A percentile compares a stretch with the other conserved stretches of the same genome.
Evolutionary conservation across 2,797 vertebrate genomes (phyloP).

Genomic region (Acanthurus lineatus): DNA sequence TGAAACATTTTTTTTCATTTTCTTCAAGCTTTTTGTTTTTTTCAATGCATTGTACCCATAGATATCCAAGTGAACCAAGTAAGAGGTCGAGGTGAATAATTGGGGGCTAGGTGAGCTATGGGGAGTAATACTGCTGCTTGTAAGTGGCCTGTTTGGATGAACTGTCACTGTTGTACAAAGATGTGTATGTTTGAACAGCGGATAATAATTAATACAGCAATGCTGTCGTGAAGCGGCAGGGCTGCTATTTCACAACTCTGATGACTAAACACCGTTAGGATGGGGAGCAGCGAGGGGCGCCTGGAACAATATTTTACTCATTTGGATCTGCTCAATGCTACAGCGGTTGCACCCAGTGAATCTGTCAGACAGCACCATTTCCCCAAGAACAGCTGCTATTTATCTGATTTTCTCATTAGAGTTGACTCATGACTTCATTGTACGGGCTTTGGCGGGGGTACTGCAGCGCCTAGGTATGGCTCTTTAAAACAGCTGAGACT

Average conservation of each 20-base stretch:
- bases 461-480: constrained; percentile 64
- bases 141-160: constrained; percentile 95
- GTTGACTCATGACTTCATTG: constrained; percentile 88
- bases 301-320: constrained; percentile 93
- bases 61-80: constrained; percentile 82
- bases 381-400: constrained; percentile 85
- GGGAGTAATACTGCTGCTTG: constrained; percentile 89
- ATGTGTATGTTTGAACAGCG: constrained; percentile 91
- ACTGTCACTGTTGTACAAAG: constrained; percentile 95
- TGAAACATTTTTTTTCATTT: constrained; percentile 80
- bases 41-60: constrained; percentile 77
- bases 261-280: constrained; percentile 90
- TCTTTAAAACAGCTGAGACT: constrained; percentile 62
- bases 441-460: constrained; percentile 81
- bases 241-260: constrained; percentile 89
- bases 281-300: constrained; percentile 70
- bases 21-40: constrained; percentile 59
- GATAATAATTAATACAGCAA: constrained; percentile 94
- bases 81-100: constrained; percentile 71
- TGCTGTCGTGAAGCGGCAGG: constrained; percentile 87
- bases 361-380: constrained; percentile 84
- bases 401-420: constrained; percentile 90
- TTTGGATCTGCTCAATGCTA: constrained; percentile 84
- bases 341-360: constrained; percentile 88
- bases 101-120: constrained; percentile 84